Evolutionary conservation across 2,113 vertebrate species (phyloP).

Genomic region (Anarhynchus alexandrinus): DNA sequence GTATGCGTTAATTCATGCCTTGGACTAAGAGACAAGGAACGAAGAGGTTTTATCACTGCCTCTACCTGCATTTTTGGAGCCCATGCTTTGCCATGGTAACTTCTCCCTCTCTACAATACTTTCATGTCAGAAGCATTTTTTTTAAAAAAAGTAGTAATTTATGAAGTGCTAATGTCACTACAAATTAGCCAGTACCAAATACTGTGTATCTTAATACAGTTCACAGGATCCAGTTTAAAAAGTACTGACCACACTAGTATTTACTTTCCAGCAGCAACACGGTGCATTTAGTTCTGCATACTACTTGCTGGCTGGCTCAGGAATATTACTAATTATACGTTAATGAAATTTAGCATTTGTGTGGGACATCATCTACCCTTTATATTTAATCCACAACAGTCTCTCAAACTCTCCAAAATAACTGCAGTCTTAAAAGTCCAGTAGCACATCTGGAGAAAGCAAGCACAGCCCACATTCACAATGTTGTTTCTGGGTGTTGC

Average conservation of each 20-base stretch:
- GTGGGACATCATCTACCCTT: background rate
- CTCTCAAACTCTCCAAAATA: background rate
- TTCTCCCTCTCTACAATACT: background rate
- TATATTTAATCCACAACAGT: background rate
- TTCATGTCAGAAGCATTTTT: background rate
- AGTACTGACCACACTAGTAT: background rate
- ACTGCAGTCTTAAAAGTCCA: background rate
- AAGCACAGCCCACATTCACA: background rate
- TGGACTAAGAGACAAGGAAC: background rate
- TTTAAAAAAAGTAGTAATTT: background rate
- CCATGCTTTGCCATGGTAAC: background rate
- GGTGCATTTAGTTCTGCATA: background rate
- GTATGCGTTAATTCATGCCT: fast-evolving
- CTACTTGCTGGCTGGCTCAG: background rate
- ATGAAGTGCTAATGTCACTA: background rate
- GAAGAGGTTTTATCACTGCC: background rate
- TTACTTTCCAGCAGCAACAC: background rate
- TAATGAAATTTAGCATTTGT: background rate
- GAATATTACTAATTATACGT: background rate
- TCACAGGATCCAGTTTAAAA: background rate
- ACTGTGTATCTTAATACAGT: background rate
- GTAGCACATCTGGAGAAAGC: background rate
- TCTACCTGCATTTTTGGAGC: background rate
- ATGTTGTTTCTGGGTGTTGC: fast-evolving
- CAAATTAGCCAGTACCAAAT: background rate